Conservation (phyloP, 2,113 vertebrate species). For the Onychorhynchus coronatus region DNA sequence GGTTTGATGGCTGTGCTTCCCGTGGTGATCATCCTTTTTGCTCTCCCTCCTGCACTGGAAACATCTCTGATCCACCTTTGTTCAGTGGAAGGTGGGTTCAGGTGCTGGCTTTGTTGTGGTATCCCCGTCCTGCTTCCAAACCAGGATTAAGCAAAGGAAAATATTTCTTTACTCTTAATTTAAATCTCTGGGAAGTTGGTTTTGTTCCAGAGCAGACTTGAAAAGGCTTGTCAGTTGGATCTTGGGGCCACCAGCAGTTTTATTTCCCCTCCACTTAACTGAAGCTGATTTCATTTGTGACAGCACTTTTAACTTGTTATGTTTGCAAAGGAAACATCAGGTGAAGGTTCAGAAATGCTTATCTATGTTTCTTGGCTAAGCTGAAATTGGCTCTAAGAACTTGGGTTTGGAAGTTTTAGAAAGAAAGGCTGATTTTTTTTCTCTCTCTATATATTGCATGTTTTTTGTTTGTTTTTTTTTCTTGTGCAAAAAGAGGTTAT, state of each 20-base stretch:
- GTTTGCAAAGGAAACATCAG: background rate
- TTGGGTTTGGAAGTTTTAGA: background rate
- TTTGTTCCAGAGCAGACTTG: constrained; percentile 11
- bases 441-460: rapidly evolving
- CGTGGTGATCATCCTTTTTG: background rate
- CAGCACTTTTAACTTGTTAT: background rate
- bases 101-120: background rate
- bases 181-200: background rate
- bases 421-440: background rate
- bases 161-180: background rate
- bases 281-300: background rate
- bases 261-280: background rate
- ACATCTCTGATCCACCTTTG: background rate
- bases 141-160: background rate
- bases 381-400: background rate
- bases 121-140: background rate
- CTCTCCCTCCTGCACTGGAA: background rate
- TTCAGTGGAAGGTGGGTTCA: background rate
- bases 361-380: constrained; percentile 3
- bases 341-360: background rate
- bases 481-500: background rate
- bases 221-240: constrained; percentile 8
- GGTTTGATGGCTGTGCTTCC: background rate
- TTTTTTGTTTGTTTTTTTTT: background rate
- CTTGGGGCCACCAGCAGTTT: background rate